Evolutionary conservation across 1,140 invertebrate genomes (phyloP).

Genomic region (Trachelipus rathkii): DNA sequence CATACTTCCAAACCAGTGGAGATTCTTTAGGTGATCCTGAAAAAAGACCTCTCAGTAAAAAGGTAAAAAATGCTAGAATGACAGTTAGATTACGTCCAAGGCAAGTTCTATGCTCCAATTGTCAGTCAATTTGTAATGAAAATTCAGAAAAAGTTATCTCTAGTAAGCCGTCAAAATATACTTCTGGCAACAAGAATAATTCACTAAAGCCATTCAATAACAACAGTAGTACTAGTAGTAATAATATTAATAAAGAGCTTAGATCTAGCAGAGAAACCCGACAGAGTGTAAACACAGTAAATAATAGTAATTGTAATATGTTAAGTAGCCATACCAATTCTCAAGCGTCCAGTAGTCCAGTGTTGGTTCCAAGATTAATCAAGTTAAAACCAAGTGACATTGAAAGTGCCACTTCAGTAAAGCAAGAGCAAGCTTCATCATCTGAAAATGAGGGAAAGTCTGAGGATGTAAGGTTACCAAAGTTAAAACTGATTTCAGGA

Average conservation of each 20-base stretch:
- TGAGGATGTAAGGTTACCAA: conserved; percentile 29
- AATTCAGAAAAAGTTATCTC: conserved; percentile 71
- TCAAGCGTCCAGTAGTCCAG: conserved; percentile 5
- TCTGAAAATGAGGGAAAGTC: conserved; percentile 18
- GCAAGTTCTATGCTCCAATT: conserved; percentile 80
- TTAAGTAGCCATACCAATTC: background rate
- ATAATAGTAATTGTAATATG: background rate
- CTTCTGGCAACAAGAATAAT: too few relatives aligned
- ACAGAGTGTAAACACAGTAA: background rate
- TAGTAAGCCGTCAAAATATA: conserved; percentile 36
- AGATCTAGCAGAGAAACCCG: background rate
- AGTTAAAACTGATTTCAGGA: conserved; percentile 28
- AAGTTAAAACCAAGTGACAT: conserved; percentile 45
- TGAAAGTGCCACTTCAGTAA: conserved; percentile 36
- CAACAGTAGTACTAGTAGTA: too few relatives aligned
- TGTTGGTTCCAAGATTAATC: conserved; percentile 38
- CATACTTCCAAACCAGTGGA: conserved; percentile 59
- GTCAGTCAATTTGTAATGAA: conserved; percentile 75
- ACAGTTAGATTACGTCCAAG: conserved; percentile 70
- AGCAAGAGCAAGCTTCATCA: conserved; percentile 21
- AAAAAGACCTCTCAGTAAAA: conserved; percentile 51
- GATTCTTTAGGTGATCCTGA: conserved; percentile 29
- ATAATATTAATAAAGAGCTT: background rate
- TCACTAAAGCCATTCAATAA: too few relatives aligned
- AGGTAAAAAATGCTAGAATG: too few relatives aligned